Evolutionary conservation across 2,797 vertebrate species (phyloP).

Genomic region (Monodelphis domestica): DNA sequence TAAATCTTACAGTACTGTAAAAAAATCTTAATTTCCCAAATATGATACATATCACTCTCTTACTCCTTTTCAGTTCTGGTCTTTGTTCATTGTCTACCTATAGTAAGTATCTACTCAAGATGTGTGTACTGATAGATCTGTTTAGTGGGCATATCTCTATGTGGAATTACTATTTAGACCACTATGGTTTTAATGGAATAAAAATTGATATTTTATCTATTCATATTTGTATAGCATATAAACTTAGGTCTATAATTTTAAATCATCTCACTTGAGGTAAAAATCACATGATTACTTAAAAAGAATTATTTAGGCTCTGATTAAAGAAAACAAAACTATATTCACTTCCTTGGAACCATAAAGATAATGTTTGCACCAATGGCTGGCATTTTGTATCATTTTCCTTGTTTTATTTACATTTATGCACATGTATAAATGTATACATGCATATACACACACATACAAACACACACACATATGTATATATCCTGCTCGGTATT

Average conservation of each 20-base stretch:
- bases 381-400: neutral
- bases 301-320: too few species aligned
- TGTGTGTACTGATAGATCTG: neutral
- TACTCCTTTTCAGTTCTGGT: neutral
- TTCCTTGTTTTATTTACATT: neutral
- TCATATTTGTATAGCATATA: neutral
- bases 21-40: neutral
- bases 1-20: neutral
- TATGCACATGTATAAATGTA: neutral
- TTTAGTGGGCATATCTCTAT: neutral
- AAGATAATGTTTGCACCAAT: neutral
- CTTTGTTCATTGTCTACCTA: neutral
- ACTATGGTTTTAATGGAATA: neutral
- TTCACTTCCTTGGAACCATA: neutral
- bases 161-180: neutral
- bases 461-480: too few species aligned
- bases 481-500: neutral
- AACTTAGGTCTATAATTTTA: neutral
- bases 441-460: neutral
- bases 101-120: neutral
- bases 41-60: neutral
- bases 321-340: neutral
- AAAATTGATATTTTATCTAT: neutral
- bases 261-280: neutral
- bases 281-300: neutral